Base-by-base conservation (phyloP, 2,888 invertebrate species). In the Gisinianus flammeolus region DNA sequence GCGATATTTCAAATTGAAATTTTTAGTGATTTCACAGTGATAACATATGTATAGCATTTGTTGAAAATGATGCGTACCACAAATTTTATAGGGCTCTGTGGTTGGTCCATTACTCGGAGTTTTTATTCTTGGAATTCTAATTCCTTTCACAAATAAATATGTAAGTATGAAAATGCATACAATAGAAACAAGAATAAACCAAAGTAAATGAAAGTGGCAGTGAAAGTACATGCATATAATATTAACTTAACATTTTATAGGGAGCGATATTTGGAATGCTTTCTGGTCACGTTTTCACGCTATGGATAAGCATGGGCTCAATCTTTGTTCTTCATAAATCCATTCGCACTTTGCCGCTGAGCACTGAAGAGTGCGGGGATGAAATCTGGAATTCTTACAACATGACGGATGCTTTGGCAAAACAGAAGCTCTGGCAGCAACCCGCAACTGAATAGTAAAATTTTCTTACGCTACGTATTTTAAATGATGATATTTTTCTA, bases 111-210 rank as follows among this genome's bases (percentile, higher is more conserved):
- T 85, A 3, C 54, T 85, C 33, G 83, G 82, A 24, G 94, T 94
- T 58, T 95, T 95, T 85, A 87, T 94, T 3, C 87, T 95, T 76
- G 96, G 95, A 0, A 93, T 95, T 87, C 88, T 95, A 71, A 91
- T 94, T 73, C 96, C 95, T 0, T 89, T 92, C 80, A 93, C 93
- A 35, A 95, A 95, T 85, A 94, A 94, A 90, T 94, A 92, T 87
- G 91, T 90, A 86, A 86, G 33, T 19, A 52, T 56, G n/a, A n/a
- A n/a, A n/a, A n/a, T n/a, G 8, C 33, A 4, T 31, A 54, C n/a
- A 56, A 56, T 22, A n/a, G 22, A 22, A 56, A n/a, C 56, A n/a
- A n/a, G 56, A 5, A 56, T 12, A 8, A 56, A 12, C n/a, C n/a
- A n/a, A n/a, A n/a, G n/a, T n/a, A n/a, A n/a, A n/a, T n/a, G n/a